A percentile compares a stretch with the other conserved stretches of the same genome.
Evolutionary conservation across 2,113 vertebrate genomes (phyloP).

Genomic region (Micronycteris hirsuta): DNA sequence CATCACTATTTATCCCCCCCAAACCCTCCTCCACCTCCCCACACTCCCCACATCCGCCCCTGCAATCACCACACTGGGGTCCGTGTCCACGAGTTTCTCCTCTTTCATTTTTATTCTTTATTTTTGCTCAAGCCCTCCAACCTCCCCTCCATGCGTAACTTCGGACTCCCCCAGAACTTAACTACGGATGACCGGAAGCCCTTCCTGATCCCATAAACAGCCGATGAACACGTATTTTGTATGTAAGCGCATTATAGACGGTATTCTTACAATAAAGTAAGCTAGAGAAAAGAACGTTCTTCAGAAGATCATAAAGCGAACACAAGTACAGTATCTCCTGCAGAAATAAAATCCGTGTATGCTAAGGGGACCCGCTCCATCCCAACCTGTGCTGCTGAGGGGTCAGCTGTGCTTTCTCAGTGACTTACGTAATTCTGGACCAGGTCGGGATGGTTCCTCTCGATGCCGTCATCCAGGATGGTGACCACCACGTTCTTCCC

Average conservation of each 20-base stretch:
- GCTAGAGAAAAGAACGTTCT: neutral
- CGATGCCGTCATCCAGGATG: constrained; percentile 87
- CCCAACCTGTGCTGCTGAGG: neutral
- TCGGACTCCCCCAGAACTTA: neutral
- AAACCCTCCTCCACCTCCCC: too few relatives aligned
- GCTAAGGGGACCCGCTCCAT: neutral
- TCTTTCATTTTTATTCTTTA: too few relatives aligned
- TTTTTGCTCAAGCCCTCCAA: too few relatives aligned
- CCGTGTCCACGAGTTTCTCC: too few relatives aligned
- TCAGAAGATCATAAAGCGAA: neutral
- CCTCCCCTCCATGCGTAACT: too few relatives aligned
- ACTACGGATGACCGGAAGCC: neutral
- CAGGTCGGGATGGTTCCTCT: constrained; percentile 86
- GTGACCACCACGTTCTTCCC: constrained; percentile 87
- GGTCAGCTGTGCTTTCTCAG: neutral
- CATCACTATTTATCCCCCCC: too few relatives aligned
- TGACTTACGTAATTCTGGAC: constrained; percentile 85
- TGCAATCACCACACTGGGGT: too few relatives aligned
- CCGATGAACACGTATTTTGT: neutral
- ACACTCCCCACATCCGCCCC: too few relatives aligned
- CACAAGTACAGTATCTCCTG: too few relatives aligned
- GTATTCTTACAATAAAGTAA: neutral
- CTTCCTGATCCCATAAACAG: neutral
- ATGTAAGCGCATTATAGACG: neutral
- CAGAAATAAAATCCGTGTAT: too few relatives aligned